Percentiles rank a stretch among this genome's conserved stretches.
These are phyloP conservation scores for Telenomus remus DNA, from an alignment of 1,140 invertebrate species.

Conservation along the genomic window DNA sequence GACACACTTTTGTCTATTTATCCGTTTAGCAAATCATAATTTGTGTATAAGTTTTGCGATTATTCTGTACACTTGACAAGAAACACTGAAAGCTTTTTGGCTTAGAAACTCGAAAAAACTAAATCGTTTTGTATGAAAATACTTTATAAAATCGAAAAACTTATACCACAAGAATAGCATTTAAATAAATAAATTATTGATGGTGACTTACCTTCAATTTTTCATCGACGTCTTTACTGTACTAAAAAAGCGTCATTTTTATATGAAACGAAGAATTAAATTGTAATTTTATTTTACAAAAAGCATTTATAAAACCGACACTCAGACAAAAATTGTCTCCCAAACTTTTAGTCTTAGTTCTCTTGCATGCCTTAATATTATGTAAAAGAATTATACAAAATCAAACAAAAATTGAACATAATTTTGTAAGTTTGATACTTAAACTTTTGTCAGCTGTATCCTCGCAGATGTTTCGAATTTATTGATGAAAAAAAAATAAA, in stretches of 20 bases:
- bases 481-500: too few species aligned
- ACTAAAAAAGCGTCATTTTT: background rate
- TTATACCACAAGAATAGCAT: slow-evolving; percentile 24
- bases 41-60: background rate
- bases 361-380: too few species aligned
- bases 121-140: slow-evolving; percentile 37
- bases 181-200: slow-evolving; percentile 28
- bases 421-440: too few species aligned
- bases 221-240: background rate
- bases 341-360: too few species aligned
- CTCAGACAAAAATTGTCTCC: too few species aligned
- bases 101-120: slow-evolving; percentile 24
- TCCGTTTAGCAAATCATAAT: slow-evolving; percentile 1
- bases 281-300: too few species aligned
- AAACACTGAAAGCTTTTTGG: slow-evolving; percentile 20
- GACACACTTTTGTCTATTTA: background rate
- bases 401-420: too few species aligned
- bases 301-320: too few species aligned
- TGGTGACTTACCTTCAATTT: background rate
- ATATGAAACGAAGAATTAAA: background rate
- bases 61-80: slow-evolving; percentile 3
- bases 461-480: too few species aligned
- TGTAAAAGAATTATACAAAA: too few species aligned
- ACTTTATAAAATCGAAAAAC: slow-evolving; percentile 22
- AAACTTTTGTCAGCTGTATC: too few species aligned